Evolutionary conservation across 2,888 invertebrate genomes (phyloP), one percentile per base, ranked within the genome.

Genomic region (Eugnorisma glareosa): DNA sequence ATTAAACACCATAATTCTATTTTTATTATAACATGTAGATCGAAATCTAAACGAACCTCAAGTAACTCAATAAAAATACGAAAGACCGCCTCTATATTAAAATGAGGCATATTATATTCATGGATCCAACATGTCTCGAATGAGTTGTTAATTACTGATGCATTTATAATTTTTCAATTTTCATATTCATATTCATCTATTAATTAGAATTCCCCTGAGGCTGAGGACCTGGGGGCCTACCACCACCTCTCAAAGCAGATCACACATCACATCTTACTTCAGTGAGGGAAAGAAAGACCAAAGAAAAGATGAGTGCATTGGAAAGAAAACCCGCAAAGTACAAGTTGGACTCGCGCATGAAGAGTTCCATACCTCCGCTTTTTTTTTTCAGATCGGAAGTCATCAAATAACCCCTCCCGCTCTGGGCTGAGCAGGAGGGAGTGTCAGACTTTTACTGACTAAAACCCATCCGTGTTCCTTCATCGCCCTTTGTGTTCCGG

Each of bases 121-220:
- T 76, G 31, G 13, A 18, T 73, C 21, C 63, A 84, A 83, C 81
- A 84, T 70, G 84, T 70, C 67, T 64, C 51, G 67, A 54, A 72
- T 79, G 11, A 78, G 76, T 76, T 63, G 66, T 71, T 85, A 76
- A 84, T 85, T 82, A 79, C 67, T 73, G 79, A 76, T 82, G 84
- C 82, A 84, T 84, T 85, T 84, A 85, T 84, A 84, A 84, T 85
- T 85, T 84, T 84, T 84, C 82, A 84, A 84, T 84, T 84, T 84
- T 84, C 79, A 73, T 84, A 84, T 81, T 84, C 81, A 84, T 84
- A 78, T 75, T 81, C 1, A 78, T 73, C 57, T 59, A 74, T 84
- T 82, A 85, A 84, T 84, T 82, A 79, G 66, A 71, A 84, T 73
- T 75, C 61, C 66, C 59, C 59, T 73, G 59, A 59, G 59, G 69